phyloP scores from a whole-genome alignment of 2,797 vertebrate genomes.

The Pterois miles region DNA sequence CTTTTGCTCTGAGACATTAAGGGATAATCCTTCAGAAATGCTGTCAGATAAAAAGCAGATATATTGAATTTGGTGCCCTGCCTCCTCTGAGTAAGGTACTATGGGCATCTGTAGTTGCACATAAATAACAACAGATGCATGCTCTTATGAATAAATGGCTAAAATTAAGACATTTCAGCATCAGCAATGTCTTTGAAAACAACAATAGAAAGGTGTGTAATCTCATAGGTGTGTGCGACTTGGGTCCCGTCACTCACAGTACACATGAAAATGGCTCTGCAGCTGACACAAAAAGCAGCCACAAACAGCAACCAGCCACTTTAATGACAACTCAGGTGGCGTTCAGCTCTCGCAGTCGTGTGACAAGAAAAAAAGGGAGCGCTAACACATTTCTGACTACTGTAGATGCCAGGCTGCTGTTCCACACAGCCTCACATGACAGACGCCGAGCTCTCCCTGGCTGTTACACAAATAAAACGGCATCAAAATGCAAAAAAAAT shows the following conservation, averaged over 20 bases:
- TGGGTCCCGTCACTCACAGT: conserved; percentile 41
- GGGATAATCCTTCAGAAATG: conserved; percentile 65
- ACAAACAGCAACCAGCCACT: conserved; percentile 47
- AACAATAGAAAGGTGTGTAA: conserved; percentile 7
- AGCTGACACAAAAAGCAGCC: conserved; percentile 11
- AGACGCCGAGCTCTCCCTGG: conserved; percentile 38
- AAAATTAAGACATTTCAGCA: conserved; percentile 27
- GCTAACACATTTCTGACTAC: conserved; percentile 49
- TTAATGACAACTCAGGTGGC: conserved; percentile 66
- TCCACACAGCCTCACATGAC: conserved; percentile 54
- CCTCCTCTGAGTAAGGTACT: conserved; percentile 26
- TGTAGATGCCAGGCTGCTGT: conserved; percentile 53
- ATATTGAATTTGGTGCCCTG: conserved; percentile 49
- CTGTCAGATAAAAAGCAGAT: conserved; percentile 56
- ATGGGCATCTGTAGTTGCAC: conserved; percentile 13
- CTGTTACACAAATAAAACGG: conserved; percentile 42
- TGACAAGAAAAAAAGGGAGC: conserved; percentile 40
- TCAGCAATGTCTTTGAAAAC: conserved; percentile 30
- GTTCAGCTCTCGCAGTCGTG: conserved; percentile 42
- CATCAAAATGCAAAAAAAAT: conserved; percentile 28
- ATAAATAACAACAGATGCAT: conserved; percentile 14
- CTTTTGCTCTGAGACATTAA: conserved; percentile 56
- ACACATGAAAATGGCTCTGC: conserved; percentile 33
- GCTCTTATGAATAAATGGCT: conserved; percentile 23
- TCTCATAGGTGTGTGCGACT: conserved; percentile 18